Conservation (phyloP, 1,140 invertebrate genomes). For the Brachionus calyciflorus region DNA sequence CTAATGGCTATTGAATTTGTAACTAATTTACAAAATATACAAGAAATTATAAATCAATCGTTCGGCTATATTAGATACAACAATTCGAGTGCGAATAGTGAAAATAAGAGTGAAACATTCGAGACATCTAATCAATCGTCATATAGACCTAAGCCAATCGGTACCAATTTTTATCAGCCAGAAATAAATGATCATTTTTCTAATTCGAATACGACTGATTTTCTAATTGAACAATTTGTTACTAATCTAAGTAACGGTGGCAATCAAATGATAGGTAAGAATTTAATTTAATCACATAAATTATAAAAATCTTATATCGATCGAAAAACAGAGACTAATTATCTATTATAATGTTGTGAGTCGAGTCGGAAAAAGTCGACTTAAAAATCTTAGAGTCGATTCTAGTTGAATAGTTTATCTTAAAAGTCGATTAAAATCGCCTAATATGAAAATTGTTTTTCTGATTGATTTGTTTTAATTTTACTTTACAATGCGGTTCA, state of each 20-base stretch:
- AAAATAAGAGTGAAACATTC: neutral
- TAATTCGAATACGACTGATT: neutral
- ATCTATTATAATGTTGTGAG: no score
- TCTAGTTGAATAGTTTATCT: no score
- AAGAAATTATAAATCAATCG: neutral
- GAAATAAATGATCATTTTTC: neutral
- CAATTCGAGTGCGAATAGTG: neutral
- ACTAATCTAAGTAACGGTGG: neutral
- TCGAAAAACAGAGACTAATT: no score
- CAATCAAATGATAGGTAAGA: neutral
- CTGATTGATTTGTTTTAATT: no score
- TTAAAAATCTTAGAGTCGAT: no score
- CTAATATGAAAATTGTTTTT: no score
- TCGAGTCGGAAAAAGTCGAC: no score
- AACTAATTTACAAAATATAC: constrained; percentile 11
- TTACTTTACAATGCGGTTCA: no score
- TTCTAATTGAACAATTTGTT: constrained; percentile 25
- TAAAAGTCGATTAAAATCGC: no score
- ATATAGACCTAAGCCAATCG: neutral
- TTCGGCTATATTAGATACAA: constrained; percentile 39
- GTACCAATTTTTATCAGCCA: neutral
- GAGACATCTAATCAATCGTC: neutral
- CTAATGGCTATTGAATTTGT: constrained; percentile 44
- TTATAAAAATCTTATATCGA: no score
- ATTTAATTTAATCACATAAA: no score